Conservation (phyloP, 2,113 vertebrate species). For the Pelusios castaneus region DNA sequence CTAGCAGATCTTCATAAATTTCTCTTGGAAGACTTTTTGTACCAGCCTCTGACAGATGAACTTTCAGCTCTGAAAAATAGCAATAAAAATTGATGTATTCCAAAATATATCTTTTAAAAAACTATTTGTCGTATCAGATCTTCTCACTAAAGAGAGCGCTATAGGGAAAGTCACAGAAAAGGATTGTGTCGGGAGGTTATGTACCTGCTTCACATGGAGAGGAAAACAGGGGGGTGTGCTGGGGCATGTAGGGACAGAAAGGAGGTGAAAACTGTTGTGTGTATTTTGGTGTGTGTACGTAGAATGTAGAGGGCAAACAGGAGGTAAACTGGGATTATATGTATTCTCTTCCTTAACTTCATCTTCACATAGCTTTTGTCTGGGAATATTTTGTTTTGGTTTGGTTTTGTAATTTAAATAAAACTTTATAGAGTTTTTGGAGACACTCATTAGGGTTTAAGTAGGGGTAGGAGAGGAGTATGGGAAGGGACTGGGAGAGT, state of each 20-base stretch:
- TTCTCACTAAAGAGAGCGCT: too few relatives aligned
- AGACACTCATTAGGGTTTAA: background rate
- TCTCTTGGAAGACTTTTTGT: too few relatives aligned
- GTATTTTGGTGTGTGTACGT: background rate
- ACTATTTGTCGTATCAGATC: too few relatives aligned
- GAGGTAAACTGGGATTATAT: background rate
- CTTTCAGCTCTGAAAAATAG: too few relatives aligned
- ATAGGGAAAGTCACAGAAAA: too few relatives aligned
- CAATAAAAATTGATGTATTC: too few relatives aligned
- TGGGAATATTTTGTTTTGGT: too few relatives aligned
- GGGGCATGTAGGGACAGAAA: constrained; percentile 4
- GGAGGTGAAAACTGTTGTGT: constrained; percentile 31
- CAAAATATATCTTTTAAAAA: too few relatives aligned
- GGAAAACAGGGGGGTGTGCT: background rate
- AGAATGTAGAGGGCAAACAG: background rate
- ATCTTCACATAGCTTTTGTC: background rate
- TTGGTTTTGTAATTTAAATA: too few relatives aligned
- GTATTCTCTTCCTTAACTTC: background rate
- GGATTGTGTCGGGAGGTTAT: too few relatives aligned
- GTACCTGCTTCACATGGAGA: background rate
- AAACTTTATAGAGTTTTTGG: background rate
- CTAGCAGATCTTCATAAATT: too few relatives aligned
- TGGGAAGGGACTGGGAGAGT: background rate
- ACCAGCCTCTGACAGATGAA: too few relatives aligned
- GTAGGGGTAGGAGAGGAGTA: background rate